Base-by-base conservation (phyloP, 2,113 vertebrate species). In the Hippocampus zosterae region DNA sequence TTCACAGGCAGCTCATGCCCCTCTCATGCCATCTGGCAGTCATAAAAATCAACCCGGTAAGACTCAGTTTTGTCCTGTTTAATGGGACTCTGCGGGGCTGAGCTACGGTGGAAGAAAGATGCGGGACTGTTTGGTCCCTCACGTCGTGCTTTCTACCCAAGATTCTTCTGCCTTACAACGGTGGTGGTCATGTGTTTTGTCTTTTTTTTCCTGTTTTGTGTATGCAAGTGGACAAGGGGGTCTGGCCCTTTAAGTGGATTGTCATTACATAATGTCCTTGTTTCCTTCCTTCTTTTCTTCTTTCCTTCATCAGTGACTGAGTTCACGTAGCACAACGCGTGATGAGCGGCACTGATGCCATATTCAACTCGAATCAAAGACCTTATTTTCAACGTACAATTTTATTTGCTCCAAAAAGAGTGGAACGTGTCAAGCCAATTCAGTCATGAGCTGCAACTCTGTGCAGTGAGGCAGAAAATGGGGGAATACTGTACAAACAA, bases 21-120 rank as follows among this genome's bases (percentile, higher is more conserved):
- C 80, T 64, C 75, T 79, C 37, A 19, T 81, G 84, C 93, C 96
- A 97, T 96, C 95, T 97, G 95, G 94, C 87, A 89, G 88, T 92
- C 90, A 91, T 96, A 95, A 96, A 37, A 96, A 89, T 46, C n/a
- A 86, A 89, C 68, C 76, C 87, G 87, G 87, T 91, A 80, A 74
- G 71, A 63, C 91, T 85, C 90, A 92, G 90, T 92, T 91, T 91
- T 89, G 83, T 70, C 41, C 76, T 44, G 55, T 80, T 87, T 83
- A 81, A 81, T 74, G 73, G 59, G 73, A 53, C 65, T 87, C 73
- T 75, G 57, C 65, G 72, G 78, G 53, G 80, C 29, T 79, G 78
- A 87, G 81, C 42, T 87, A 85, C 50, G 42, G 37, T 41, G 85
- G 88, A 74, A 76, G 88, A 85, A 79, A 5, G 85, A 86, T 52